Conservation (phyloP, 2,888 invertebrate species). For the Petrolisthes manimaculis region DNA sequence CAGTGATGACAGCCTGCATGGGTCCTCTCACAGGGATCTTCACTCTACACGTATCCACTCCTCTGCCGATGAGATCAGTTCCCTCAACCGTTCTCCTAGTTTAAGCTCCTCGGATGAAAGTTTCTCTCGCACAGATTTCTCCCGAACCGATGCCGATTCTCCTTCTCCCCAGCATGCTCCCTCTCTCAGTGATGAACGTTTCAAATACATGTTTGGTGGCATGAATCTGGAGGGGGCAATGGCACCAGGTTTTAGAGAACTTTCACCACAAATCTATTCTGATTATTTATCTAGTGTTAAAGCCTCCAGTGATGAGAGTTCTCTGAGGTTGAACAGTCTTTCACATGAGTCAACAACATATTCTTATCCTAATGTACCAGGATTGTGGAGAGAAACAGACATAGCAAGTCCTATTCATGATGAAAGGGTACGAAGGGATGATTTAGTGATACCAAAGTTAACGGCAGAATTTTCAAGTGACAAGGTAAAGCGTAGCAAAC, state of each 20-base stretch:
- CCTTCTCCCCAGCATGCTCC: conserved; percentile 65
- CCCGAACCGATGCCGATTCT: conserved; percentile 78
- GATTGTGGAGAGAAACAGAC: conserved; percentile 62
- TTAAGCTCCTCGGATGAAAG: conserved; percentile 88
- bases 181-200: conserved; percentile 64
- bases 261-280: conserved; percentile 63
- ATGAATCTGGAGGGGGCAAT: conserved; percentile 61
- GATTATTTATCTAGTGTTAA: conserved; percentile 63
- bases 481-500: conserved; percentile 61
- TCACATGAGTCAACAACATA: conserved; percentile 59
- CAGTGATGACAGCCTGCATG: conserved; percentile 78
- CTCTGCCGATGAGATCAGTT: conserved; percentile 86
- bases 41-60: conserved; percentile 73
- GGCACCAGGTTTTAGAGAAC: conserved; percentile 57
- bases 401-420: conserved; percentile 47
- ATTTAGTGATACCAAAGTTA: conserved; percentile 64
- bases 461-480: conserved; percentile 64
- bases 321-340: conserved; percentile 59
- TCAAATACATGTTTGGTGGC: conserved; percentile 64
- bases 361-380: conserved; percentile 60
- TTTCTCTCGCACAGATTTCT: conserved; percentile 73
- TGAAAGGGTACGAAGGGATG: conserved; percentile 60
- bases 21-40: conserved; percentile 68
- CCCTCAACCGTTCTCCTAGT: conserved; percentile 84
- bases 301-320: conserved; percentile 61